Conservation (phyloP, 2,113 vertebrate species). For the Falcunculus frontatus region DNA sequence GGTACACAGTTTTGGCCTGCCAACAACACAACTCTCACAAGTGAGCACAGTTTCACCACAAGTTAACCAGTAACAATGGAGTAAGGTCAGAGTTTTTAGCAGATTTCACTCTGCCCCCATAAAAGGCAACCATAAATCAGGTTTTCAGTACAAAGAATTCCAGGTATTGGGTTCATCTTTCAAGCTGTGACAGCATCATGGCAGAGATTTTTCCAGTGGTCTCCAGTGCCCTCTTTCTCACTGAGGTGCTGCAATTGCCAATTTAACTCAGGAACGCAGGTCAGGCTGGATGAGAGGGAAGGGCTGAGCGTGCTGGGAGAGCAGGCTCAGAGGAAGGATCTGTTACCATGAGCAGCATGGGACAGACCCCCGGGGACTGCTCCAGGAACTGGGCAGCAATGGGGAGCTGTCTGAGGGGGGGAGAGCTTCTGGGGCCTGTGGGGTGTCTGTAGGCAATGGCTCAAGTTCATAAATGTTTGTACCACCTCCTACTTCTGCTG, state of each 20-base stretch:
- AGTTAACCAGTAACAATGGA: background rate
- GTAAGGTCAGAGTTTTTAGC: background rate
- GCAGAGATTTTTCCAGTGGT: background rate
- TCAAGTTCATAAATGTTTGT: background rate
- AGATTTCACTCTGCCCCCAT: background rate
- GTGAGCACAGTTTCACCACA: background rate
- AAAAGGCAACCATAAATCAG: background rate
- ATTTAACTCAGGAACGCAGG: background rate
- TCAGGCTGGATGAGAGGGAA: background rate
- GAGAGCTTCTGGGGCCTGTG: background rate
- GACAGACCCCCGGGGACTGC: background rate
- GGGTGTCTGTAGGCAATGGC: background rate
- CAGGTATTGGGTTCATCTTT: rapidly evolving
- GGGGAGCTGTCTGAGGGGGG: background rate
- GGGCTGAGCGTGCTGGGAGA: background rate
- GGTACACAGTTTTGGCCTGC: background rate
- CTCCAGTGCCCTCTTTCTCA: background rate
- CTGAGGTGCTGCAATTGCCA: background rate
- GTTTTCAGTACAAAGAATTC: background rate
- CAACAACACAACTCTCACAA: background rate
- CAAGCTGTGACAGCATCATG: background rate
- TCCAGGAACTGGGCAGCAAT: background rate
- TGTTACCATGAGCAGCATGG: background rate
- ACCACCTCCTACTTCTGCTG: background rate
- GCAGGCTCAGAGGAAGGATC: background rate